phyloP scores from a whole-genome alignment of 2,888 invertebrate genomes.

The Callosobruchus maculatus region DNA sequence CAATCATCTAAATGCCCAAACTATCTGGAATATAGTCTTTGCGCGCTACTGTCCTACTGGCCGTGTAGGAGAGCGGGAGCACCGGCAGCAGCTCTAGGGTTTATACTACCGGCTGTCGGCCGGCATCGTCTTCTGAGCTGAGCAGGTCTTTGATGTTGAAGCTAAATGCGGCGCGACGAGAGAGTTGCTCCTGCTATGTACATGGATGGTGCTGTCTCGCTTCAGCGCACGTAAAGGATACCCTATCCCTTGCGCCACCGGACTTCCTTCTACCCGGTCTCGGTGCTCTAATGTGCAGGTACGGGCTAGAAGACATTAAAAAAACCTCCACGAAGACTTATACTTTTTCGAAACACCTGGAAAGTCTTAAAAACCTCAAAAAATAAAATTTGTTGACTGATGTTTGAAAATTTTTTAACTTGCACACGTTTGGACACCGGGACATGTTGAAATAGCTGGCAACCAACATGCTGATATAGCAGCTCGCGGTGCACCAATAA shows the following conservation, averaged over 20 bases:
- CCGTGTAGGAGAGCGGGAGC: neutral
- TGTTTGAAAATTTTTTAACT: too few relatives aligned
- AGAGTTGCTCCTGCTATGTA: neutral
- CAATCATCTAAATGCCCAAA: too few relatives aligned
- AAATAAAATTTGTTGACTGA: too few relatives aligned
- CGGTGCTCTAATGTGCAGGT: neutral
- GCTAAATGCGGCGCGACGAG: constrained; percentile 24
- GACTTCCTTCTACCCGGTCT: neutral
- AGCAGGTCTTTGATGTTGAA: constrained; percentile 42
- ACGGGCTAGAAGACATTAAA: neutral
- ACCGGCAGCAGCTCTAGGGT: neutral
- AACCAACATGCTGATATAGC: too few relatives aligned
- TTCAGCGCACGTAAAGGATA: neutral
- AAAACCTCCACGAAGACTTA: too few relatives aligned
- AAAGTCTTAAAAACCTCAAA: too few relatives aligned
- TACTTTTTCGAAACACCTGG: too few relatives aligned
- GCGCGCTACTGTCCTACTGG: neutral
- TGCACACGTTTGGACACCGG: too few relatives aligned
- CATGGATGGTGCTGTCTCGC: neutral
- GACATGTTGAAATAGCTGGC: too few relatives aligned
- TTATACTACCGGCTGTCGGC: neutral
- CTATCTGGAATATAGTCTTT: too few relatives aligned
- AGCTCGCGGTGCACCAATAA: too few relatives aligned
- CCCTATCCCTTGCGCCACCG: neutral
- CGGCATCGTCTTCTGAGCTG: neutral